Percentiles rank a stretch among this genome's conserved stretches.
Evolutionary conservation across 2,113 vertebrate species (phyloP).

Genomic region (human (Homo sapiens)): DNA sequence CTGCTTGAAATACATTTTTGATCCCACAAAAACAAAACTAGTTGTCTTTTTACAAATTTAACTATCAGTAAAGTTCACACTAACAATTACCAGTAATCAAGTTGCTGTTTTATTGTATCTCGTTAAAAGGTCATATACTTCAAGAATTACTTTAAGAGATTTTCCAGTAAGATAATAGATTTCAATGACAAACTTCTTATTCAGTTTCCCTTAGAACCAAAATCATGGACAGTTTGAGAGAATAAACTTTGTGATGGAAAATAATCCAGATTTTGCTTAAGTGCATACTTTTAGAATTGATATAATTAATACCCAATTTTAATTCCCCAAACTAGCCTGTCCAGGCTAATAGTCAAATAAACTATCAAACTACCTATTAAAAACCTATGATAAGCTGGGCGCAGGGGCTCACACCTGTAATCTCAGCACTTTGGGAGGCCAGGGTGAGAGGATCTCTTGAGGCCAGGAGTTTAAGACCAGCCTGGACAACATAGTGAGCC

Average conservation of each 20-base stretch:
- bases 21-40: slow-evolving; percentile 51
- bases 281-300: background rate
- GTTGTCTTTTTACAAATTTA: slow-evolving; percentile 32
- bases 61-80: background rate
- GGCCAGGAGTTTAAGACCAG: background rate
- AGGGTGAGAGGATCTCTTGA: background rate
- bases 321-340: background rate
- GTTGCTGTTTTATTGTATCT: background rate
- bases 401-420: background rate
- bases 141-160: background rate
- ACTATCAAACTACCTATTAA: background rate
- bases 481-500: background rate
- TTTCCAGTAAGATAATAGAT: background rate
- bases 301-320: background rate
- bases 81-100: background rate
- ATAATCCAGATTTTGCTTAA: background rate
- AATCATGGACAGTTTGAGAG: background rate
- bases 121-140: background rate
- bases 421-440: background rate
- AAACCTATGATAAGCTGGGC: background rate
- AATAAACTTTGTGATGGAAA: background rate
- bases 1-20: slow-evolving; percentile 61
- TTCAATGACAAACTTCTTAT: background rate
- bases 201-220: background rate
- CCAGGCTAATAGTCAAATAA: background rate